These are phyloP conservation scores for Ataeniobius toweri DNA, from an alignment of 2,797 vertebrate species.

Conservation along the genomic window DNA sequence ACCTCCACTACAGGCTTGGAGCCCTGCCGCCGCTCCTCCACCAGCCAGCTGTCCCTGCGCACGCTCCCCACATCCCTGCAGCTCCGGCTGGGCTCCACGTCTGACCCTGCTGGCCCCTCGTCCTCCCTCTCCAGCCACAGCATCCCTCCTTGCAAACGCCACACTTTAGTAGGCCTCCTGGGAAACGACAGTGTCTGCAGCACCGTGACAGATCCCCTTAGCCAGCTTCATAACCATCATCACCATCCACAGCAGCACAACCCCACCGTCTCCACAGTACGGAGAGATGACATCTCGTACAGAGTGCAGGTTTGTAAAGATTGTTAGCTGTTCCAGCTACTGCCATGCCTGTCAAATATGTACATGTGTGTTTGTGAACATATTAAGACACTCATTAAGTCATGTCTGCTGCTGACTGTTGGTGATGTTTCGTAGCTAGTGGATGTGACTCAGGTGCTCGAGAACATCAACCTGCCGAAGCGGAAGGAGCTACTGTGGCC, in stretches of 20 bases:
- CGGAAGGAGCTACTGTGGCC: slow-evolving; percentile 98
- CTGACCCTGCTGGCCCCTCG: slow-evolving; percentile 86
- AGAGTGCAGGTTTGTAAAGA: slow-evolving; percentile 88
- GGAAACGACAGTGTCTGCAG: slow-evolving; percentile 84
- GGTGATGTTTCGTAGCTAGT: slow-evolving; percentile 79
- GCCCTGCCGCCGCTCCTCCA: slow-evolving; percentile 95
- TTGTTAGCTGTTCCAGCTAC: too few species aligned
- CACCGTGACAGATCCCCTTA: slow-evolving; percentile 65
- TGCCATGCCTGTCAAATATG: not conserved
- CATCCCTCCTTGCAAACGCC: slow-evolving; percentile 95
- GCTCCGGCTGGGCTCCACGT: slow-evolving; percentile 86
- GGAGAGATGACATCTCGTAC: slow-evolving; percentile 95
- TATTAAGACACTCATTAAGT: not conserved
- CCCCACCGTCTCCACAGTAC: slow-evolving; percentile 74
- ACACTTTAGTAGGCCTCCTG: slow-evolving; percentile 91
- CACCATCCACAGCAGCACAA: slow-evolving; percentile 84
- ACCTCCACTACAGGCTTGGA: slow-evolving; percentile 92
- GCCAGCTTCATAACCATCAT: slow-evolving; percentile 77
- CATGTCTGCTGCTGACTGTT: not conserved
- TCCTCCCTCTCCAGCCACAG: slow-evolving; percentile 95
- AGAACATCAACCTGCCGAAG: slow-evolving; percentile 95
- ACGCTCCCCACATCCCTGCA: slow-evolving; percentile 94
- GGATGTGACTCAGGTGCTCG: slow-evolving; percentile 92
- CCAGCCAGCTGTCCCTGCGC: slow-evolving; percentile 95
- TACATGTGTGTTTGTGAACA: not conserved